These are phyloP conservation scores for Aspidiotus destructor DNA, from an alignment of 2,888 invertebrate species.

Conservation along the genomic window DNA sequence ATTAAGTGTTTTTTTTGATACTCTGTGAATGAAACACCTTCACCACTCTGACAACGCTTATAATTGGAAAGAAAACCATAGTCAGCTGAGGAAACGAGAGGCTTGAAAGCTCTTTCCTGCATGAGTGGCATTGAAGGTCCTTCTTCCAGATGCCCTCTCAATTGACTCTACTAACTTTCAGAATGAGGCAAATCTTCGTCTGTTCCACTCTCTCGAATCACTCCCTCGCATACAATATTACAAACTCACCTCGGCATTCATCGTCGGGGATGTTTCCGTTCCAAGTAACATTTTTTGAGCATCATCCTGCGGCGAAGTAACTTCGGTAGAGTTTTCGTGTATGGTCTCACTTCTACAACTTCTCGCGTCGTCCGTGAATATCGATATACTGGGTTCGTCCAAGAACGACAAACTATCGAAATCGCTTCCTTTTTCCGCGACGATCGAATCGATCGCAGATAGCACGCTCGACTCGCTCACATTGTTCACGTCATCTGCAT, in stretches of 20 bases:
- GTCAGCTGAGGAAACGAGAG: too few relatives aligned
- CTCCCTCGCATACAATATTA: too few relatives aligned
- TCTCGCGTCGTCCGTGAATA: conserved; percentile 8
- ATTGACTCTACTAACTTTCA: too few relatives aligned
- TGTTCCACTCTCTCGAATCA: too few relatives aligned
- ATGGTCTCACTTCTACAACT: conserved; percentile 8
- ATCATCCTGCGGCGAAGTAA: conserved; percentile 8
- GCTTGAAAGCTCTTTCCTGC: too few relatives aligned
- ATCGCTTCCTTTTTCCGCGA: conserved; percentile 30
- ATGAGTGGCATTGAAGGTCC: too few relatives aligned
- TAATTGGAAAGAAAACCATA: too few relatives aligned
- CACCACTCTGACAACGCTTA: too few relatives aligned
- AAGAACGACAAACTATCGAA: conserved; percentile 29
- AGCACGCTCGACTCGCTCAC: conserved; percentile 27
- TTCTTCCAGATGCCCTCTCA: too few relatives aligned
- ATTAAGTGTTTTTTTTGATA: too few relatives aligned
- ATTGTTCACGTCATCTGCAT: conserved; percentile 9
- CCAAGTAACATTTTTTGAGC: conserved; percentile 14
- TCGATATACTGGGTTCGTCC: conserved; percentile 25
- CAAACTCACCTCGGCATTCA: conserved; percentile 5
- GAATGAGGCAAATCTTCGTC: too few relatives aligned
- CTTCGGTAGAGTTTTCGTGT: neutral
- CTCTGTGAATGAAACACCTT: too few relatives aligned
- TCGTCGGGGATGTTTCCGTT: conserved; percentile 9
- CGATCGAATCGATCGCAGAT: conserved; percentile 28